Evolutionary conservation across 2,888 invertebrate genomes (phyloP).

Genomic region (Steinernema hermaphroditum): DNA sequence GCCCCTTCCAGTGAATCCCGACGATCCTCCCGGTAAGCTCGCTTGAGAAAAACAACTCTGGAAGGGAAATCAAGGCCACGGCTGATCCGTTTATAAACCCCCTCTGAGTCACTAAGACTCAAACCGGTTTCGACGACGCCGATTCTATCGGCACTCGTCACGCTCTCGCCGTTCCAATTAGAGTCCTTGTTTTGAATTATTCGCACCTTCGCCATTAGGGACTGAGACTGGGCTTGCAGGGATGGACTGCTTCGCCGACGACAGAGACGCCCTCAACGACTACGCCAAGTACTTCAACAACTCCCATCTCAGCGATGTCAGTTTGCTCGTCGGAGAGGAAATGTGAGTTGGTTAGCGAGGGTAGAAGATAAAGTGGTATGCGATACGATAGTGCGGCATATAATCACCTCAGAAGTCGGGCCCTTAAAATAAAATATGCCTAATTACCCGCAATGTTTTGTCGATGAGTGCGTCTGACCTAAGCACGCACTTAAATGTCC

Average conservation of each 20-base stretch:
- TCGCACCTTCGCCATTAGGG: neutral
- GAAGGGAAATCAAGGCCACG: neutral
- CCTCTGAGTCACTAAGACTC: neutral
- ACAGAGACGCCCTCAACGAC: constrained; percentile 65
- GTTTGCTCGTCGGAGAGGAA: constrained; percentile 67
- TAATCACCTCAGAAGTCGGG: too few species aligned
- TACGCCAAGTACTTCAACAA: constrained; percentile 66
- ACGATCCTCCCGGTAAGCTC: constrained; percentile 19
- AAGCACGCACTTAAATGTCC: too few species aligned
- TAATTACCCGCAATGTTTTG: too few species aligned
- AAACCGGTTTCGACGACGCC: neutral
- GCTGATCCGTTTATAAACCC: constrained; percentile 14
- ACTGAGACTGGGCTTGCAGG: constrained; percentile 42
- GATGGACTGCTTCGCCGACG: constrained; percentile 65
- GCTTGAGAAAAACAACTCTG: too few species aligned
- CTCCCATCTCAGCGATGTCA: constrained; percentile 63
- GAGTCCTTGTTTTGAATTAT: neutral
- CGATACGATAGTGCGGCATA: too few species aligned
- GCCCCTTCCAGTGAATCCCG: neutral
- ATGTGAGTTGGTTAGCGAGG: constrained; percentile 47
- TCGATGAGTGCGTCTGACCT: too few species aligned
- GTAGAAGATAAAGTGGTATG: too few species aligned
- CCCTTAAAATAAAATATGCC: too few species aligned
- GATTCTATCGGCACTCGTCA: constrained; percentile 11
- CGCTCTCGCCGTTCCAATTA: constrained; percentile 15